A percentile compares a stretch with the other conserved stretches of the same genome.
Evolutionary conservation across 2,888 invertebrate genomes (phyloP).

Genomic region (Habrosyne pyritoides): DNA sequence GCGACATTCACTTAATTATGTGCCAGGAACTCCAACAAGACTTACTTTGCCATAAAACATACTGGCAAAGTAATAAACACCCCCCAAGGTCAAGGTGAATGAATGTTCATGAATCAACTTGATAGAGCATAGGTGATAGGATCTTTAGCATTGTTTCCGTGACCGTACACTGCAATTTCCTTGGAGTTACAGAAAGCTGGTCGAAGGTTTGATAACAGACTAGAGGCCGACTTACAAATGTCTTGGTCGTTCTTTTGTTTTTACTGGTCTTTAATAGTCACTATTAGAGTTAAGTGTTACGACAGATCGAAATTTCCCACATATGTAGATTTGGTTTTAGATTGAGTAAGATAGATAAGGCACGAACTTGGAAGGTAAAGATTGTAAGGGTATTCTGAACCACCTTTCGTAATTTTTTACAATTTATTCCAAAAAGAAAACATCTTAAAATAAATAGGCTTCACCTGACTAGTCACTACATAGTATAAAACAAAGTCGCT

Average conservation of each 20-base stretch:
- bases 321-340: not conserved
- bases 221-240: not conserved
- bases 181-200: not conserved
- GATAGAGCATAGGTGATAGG: conserved; percentile 8
- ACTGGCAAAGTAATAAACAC: not conserved
- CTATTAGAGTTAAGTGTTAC: no score
- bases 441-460: no score
- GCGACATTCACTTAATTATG: not conserved
- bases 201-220: not conserved
- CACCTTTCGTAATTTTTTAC: no score
- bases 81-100: conserved; percentile 9
- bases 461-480: no score
- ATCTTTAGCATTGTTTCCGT: conserved; percentile 8
- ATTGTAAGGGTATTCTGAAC: no score
- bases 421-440: no score
- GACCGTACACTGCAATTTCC: conserved; percentile 7
- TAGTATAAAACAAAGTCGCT: no score
- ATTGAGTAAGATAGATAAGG: no score
- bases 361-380: no score
- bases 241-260: not conserved
- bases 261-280: no score
- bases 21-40: not conserved
- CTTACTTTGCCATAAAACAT: not conserved
- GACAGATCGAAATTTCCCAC: no score
- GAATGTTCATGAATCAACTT: conserved; percentile 1